Evolutionary conservation across 92 coral and sea anemone species (phyloP), one percentile per base, ranked within the genome.

Genomic region (Parazoanthus atlanticus): DNA sequence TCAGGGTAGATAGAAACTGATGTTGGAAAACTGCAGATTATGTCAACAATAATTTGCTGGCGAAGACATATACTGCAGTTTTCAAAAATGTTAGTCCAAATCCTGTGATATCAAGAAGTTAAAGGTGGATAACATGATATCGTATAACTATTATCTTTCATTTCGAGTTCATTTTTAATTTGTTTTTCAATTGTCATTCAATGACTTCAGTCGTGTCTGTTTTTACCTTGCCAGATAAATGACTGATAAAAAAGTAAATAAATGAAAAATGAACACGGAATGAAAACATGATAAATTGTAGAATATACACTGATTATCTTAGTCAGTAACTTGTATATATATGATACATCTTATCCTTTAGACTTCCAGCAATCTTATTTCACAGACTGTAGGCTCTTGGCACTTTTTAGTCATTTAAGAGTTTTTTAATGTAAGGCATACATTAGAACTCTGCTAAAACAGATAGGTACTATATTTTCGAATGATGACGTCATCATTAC

Each of bases 81-180:
- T 74, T 13, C 78, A 74, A 74, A 74, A 74, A 74, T 74, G 78
- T 74, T 31, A 74, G 78, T 74, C 78, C 78, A 74, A 74, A 74
- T 74, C 78, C 78, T 74, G 78, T 74, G 78, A 74, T 74, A 74
- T 21, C 78, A 74, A 74, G 78, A 74, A 74, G 78, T 74, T 74
- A 74, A 72, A 72, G 76, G 40, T 72, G 19, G 78, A 74, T 74
- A 74, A 74, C 78, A 74, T 74, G 78, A 74, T 74, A 74, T 29
- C 46, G 78, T 72, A 72, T 72, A 72, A 74, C 78, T 34, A n/a
- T 3, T 74, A 17, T 76, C 54, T 76, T 76, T 76, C 28, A 34
- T 76, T 76, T 38, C 80, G 12, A 34, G 80, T 76, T 76, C 80
- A 76, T 76, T 76, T 76, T 76, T 76, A 56, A 38, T 76, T 38